Evolutionary conservation across 2,888 invertebrate genomes (phyloP), one percentile per base, ranked within the genome.

Genomic region (Anoncus sp.): DNA sequence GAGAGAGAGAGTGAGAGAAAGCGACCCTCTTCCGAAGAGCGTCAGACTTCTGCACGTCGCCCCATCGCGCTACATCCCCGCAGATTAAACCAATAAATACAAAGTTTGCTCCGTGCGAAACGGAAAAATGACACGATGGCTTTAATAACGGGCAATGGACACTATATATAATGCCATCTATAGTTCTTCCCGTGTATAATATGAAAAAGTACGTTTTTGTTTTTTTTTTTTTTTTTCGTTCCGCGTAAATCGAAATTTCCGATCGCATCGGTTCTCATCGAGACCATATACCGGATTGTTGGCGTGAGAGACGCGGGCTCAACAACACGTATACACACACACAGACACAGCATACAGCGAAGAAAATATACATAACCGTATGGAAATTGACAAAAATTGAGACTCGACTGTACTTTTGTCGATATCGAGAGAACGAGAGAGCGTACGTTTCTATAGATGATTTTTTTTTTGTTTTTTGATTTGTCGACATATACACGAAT

Each of bases 31-130:
- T 57, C 55, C 53, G 47, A 66, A 59, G 45, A 63, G 72, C 53
- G 18, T 45, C 43, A 63, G 24, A 63, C 47, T 47, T 18, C 49
- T 14, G 35, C 31, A 14, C 10, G 35, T 49, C 35, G 22, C 14
- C 20, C 47, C 60, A 55, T 43, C 60, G 65, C 45, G 70, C 49
- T 66, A 63, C 40, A 40, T 77, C 72, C 62, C 57, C 59, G n/a
- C 43, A 80, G 78, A 83, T 84, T 80, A 81, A 84, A 82, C 81
- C 85, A 83, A 87, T 87, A 84, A 85, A 86, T 85, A 85, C 82
- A 75, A 82, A 82, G 80, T 82, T 81, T 80, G 65, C 66, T 66
- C 38, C 49, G 62, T 59, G 75, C 76, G 79, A 73, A 70, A 69
- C 76, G 76, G 77, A 59, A 59, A 57, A 70, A 62, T 76, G 72